phyloP scores from a whole-genome alignment of 2,888 invertebrate species.

The Agriopis marginaria region DNA sequence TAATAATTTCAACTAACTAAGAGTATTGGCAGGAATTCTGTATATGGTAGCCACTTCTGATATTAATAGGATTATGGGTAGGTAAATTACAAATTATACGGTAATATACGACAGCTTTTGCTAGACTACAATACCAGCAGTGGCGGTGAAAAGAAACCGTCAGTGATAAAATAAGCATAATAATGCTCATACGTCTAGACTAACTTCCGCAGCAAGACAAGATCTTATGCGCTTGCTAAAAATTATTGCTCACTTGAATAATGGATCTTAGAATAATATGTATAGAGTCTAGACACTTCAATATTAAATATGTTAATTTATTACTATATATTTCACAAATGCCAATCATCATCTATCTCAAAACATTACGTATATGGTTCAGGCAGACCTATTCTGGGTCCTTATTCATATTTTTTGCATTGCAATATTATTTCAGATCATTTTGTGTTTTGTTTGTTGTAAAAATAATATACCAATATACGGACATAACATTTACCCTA shows the following conservation, averaged over 20 bases:
- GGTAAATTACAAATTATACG: no score
- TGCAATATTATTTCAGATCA: no score
- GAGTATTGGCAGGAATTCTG: not conserved
- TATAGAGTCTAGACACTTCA: conserved; percentile 15
- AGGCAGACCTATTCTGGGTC: no score
- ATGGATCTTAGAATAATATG: not conserved
- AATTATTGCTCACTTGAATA: conserved; percentile 9
- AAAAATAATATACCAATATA: no score
- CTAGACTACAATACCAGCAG: not conserved
- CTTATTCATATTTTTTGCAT: no score
- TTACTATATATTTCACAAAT: not conserved
- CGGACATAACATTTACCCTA: no score
- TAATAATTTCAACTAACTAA: not conserved
- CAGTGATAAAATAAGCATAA: conserved; percentile 24
- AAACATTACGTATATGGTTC: no score
- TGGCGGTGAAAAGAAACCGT: not conserved
- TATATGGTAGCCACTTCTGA: no score
- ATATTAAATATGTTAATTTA: not conserved
- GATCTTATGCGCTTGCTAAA: conserved; percentile 7
- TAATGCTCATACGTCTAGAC: conserved; percentile 22
- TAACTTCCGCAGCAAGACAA: conserved; percentile 20
- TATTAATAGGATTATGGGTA: no score
- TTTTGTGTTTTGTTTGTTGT: no score
- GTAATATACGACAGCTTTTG: not conserved
- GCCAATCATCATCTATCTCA: no score